Conservation (phyloP, 1,140 invertebrate genomes). For the Pseudomyrmex pallidus region DNA sequence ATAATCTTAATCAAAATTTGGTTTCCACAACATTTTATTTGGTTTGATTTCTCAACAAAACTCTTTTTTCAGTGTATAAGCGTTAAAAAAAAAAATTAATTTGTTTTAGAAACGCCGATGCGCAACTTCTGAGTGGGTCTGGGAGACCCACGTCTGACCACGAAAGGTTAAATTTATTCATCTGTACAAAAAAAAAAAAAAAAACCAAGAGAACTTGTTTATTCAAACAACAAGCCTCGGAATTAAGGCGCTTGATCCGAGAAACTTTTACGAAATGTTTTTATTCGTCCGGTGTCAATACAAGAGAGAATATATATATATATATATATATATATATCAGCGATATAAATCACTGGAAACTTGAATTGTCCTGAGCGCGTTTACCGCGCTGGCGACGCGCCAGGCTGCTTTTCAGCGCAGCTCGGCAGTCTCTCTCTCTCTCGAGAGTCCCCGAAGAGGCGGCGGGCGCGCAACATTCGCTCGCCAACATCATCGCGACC, state of each 20-base stretch:
- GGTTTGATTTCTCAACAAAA: no score
- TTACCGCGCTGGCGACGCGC: conserved; percentile 49
- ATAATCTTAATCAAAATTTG: no score
- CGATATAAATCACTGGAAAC: conserved; percentile 49
- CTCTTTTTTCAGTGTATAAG: no score
- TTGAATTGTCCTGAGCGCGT: conserved; percentile 54
- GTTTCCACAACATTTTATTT: no score
- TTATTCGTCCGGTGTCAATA: neutral
- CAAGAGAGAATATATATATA: neutral
- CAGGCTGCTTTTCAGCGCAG: conserved; percentile 40
- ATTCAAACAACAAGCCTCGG: neutral
- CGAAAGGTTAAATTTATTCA: no score
- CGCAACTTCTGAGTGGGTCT: no score
- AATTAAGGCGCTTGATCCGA: neutral
- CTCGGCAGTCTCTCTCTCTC: neutral
- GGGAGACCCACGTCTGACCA: no score
- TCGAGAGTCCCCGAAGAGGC: conserved; percentile 59
- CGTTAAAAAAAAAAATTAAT: no score
- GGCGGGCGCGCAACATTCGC: conserved; percentile 16
- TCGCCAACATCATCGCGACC: neutral
- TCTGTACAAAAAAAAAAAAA: no score
- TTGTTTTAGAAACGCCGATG: no score
- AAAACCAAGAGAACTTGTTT: neutral
- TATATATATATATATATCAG: neutral
- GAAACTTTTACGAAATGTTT: neutral